These are phyloP conservation scores for Colletes latitarsis DNA, from an alignment of 1,140 invertebrate genomes.

Conservation along the genomic window DNA sequence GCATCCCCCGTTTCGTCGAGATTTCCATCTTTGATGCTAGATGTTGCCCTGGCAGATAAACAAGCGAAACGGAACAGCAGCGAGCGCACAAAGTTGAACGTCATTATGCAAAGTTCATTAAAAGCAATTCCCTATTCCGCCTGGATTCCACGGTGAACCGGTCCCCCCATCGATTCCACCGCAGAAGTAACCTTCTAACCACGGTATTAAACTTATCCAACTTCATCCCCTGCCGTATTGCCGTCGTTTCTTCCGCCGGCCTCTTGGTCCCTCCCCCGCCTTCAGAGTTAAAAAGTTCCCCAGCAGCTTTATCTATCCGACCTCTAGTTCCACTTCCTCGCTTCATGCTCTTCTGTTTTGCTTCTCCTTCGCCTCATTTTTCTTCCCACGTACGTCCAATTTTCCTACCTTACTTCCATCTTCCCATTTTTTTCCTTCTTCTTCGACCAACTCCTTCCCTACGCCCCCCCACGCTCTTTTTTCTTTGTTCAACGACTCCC, in stretches of 20 bases:
- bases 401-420: not conserved
- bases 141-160: constrained; percentile 1
- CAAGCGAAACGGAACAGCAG: not conserved
- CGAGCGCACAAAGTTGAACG: constrained; percentile 34
- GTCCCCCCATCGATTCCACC: constrained; percentile 8
- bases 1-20: not conserved
- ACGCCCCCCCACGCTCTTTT: not conserved
- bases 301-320: constrained; percentile 33
- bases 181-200: constrained; percentile 14
- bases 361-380: constrained; percentile 1
- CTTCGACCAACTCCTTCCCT: constrained; percentile 32
- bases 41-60: not conserved
- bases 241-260: constrained; percentile 12
- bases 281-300: constrained; percentile 47
- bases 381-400: constrained; percentile 16
- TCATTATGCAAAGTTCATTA: constrained; percentile 71
- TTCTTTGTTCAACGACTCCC: constrained; percentile 3
- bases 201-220: constrained; percentile 47
- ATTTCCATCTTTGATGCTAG: not conserved
- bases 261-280: constrained; percentile 12
- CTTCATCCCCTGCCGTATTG: constrained; percentile 23
- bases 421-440: not conserved
- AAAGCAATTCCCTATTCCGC: constrained; percentile 49
- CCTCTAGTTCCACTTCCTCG: constrained; percentile 14
- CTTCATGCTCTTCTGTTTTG: constrained; percentile 14